phyloP scores from a whole-genome alignment of 2,888 invertebrate genomes.

The Leucania comma region DNA sequence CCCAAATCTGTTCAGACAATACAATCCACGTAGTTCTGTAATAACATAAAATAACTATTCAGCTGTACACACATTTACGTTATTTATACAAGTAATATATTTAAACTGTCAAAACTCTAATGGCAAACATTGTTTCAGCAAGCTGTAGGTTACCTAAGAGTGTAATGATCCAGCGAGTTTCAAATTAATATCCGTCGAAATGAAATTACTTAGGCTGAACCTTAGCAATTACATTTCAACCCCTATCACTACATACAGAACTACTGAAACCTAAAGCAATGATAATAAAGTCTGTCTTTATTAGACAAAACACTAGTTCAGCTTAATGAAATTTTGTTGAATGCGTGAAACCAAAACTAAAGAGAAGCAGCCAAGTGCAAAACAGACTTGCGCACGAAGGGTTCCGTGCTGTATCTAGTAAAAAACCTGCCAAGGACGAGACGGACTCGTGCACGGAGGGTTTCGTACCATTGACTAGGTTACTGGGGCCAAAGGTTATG shows the following conservation, averaged over 20 bases:
- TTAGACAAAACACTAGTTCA: conserved; percentile 20
- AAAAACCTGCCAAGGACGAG: no score
- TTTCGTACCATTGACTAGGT: no score
- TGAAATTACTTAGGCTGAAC: conserved; percentile 8
- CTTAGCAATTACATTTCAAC: conserved; percentile 16
- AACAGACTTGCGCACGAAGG: no score
- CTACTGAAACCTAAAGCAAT: conserved; percentile 8
- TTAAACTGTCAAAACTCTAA: background rate
- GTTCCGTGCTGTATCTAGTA: no score
- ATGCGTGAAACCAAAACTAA: background rate
- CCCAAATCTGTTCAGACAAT: no score
- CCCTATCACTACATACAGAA: background rate
- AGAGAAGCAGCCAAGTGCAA: background rate
- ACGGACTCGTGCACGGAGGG: no score
- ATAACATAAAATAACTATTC: no score
- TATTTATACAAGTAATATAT: background rate
- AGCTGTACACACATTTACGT: no score
- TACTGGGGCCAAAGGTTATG: no score
- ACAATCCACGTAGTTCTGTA: no score
- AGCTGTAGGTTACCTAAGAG: background rate
- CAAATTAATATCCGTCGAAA: conserved; percentile 25
- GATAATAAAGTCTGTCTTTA: conserved; percentile 6
- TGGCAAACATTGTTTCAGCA: conserved; percentile 1
- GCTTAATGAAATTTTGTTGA: conserved; percentile 17
- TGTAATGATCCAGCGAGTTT: conserved; percentile 1